Base-by-base conservation (phyloP, 2,797 vertebrate species). In the Novumbra hubbsi region DNA sequence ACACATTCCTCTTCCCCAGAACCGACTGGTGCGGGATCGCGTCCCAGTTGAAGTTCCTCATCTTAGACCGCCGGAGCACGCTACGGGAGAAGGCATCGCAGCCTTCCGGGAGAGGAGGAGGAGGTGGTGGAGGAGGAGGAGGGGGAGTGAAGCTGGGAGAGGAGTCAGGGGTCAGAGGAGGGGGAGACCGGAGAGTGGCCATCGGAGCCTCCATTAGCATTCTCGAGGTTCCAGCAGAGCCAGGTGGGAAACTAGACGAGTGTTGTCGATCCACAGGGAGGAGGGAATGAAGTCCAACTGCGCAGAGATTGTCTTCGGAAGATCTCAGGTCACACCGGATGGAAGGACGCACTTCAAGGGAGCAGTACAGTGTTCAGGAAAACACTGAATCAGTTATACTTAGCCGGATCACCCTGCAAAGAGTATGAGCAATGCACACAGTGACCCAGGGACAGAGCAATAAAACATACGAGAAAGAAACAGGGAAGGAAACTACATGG, bases 1-100 rank as follows among this genome's bases (percentile, higher is more conserved):
- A 94, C 27, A 95, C 90, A 0, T 95, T 96, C 11, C 83, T 8
- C 62, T 92, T 93, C 0, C 94, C 93, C 75, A 94, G 64, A 11
- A 94, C 93, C 0, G 88, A 88, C 70, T 94, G 92, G 55, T 80
- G 89, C n/a, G 94, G 94, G 63, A 96, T 88, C 15, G 93, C 87
- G 55, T 94, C 94, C 95, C 94, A 95, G 88, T 95, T 95, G 32
- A 95, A 90, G 83, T 90, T 94, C 32, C 95, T 94, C 91, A 95
- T 80, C 71, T 73, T 94, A 57, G 93, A 94, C 27, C 87, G 84
- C 1, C 87, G 87, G n/a, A 87, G 86, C 55, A 74, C 75, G 45
- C 78, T 73, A 9, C 80, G 65, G 30, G 86, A 77, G 21, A 86
- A 79, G 9, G 86, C 71, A 2, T 49, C 68, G 8, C 45, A 48